A percentile compares a stretch with the other conserved stretches of the same genome.
These are phyloP conservation scores for Phortica variegata DNA, from an alignment of 1,140 invertebrate genomes.

Conservation along the genomic window DNA sequence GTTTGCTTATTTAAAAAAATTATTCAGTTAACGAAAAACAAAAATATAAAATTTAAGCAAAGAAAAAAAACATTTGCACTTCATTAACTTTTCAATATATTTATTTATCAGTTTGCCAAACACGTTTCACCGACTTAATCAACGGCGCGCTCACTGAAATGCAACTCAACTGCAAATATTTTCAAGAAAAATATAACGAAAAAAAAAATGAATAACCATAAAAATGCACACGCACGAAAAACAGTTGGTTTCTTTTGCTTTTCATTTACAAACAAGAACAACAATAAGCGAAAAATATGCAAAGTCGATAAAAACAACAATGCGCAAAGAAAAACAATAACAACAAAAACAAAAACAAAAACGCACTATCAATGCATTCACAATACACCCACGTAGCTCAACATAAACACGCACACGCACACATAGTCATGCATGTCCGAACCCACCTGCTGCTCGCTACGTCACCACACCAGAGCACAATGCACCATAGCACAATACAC, in stretches of 20 bases:
- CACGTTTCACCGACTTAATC: conserved; percentile 44
- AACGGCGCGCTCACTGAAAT: conserved; percentile 14
- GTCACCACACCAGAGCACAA: no score
- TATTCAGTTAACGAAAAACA: no score
- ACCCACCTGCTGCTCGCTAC: no score
- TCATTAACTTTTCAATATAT: conserved; percentile 2
- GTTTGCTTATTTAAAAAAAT: no score
- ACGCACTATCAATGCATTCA: no score
- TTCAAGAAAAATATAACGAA: conserved; percentile 7
- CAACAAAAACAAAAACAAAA: no score
- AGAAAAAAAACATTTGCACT: neutral
- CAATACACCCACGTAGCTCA: no score
- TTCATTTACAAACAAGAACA: conserved; percentile 5
- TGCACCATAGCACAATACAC: no score
- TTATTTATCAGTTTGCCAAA: conserved; percentile 26
- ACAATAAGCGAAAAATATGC: conserved; percentile 21
- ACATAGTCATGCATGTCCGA: no score
- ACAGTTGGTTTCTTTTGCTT: conserved; percentile 14
- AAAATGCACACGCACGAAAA: conserved; percentile 22
- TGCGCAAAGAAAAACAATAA: neutral
- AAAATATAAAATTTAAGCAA: conserved; percentile 4
- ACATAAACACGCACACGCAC: no score
- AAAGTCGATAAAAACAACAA: neutral
- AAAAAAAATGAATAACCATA: conserved; percentile 26
- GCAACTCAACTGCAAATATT: no score